Conservation (phyloP, 2,888 invertebrate species). For the Mythimna loreyi region DNA sequence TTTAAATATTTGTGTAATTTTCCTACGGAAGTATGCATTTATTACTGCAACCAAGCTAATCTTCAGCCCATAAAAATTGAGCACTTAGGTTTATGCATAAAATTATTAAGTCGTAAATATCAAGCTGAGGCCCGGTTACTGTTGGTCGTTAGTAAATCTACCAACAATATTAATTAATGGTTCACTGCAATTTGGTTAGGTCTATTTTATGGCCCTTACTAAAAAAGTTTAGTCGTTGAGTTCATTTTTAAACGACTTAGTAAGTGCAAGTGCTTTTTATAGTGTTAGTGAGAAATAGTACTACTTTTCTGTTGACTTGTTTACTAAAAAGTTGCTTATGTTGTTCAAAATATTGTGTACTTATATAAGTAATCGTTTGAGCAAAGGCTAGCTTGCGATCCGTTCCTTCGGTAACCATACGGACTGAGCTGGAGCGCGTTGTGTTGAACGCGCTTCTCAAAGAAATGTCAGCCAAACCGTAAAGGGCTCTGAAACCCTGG, state of each 20-base stretch:
- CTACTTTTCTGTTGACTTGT: not conserved
- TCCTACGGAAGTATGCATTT: no score
- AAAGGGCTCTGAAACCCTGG: no score
- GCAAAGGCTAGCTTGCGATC: no score
- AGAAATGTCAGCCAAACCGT: no score
- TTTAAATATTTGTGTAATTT: no score
- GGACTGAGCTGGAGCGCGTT: no score
- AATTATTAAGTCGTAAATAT: conserved; percentile 38
- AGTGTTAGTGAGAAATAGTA: not conserved
- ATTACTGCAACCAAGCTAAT: conserved; percentile 4
- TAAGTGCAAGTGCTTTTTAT: conserved; percentile 20
- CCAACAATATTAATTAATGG: conserved; percentile 38
- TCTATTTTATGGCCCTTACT: conserved; percentile 30
- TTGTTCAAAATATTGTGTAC: no score
- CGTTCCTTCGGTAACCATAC: no score
- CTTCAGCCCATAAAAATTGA: conserved; percentile 1
- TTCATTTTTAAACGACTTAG: conserved; percentile 26
- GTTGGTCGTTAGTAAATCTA: conserved; percentile 30
- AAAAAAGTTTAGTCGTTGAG: conserved; percentile 7
- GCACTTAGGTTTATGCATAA: conserved; percentile 18
- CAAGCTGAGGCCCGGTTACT: conserved; percentile 1
- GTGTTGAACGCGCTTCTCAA: no score
- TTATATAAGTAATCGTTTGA: no score
- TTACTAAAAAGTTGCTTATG: no score
- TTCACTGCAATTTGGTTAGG: conserved; percentile 33